Base-by-base conservation (phyloP, 64 coral and sea anemone genomes). In the Catalaphyllia jardinei region DNA sequence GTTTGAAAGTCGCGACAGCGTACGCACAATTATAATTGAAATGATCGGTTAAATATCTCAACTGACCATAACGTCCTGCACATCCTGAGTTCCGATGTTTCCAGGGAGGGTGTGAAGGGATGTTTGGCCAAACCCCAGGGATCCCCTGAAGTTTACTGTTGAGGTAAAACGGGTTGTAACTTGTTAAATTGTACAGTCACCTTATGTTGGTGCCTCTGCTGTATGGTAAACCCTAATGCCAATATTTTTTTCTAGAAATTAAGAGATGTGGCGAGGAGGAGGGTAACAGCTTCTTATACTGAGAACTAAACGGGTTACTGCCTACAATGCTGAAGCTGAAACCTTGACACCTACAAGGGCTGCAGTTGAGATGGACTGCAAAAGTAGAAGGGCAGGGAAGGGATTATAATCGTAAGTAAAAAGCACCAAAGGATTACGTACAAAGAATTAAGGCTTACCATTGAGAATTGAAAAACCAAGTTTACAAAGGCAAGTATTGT, bases 81-180 rank as follows among this genome's bases (percentile, higher is more conserved):
- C 93, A 73, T 98, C 96, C 46, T 95, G 96, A 0, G 82, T 98
- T 73, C 96, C 96, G 51, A 98, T 52, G 10, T 95, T 98, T 18
- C 93, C 91, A 6, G 80, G 72, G 4, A 98, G 87, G 25, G 93
- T 93, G 12, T 89, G 28, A 39, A 98, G 72, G 51, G 69, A 22
- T 1, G 62, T 35, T 67, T 89, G 71, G 11, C 96, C 96, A 91
- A 98, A 98, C 8, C 96, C 96, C 4, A 93, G 12, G 69, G 90
- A 93, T n/a, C 96, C 96, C 59, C 93, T 82, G 64, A 74, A 98
- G 63, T 98, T 98, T 10, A 98, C 96, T 98, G 52, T 1, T 51
- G 62, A 76, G 14, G 2, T 31, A 52, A 31, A 50, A 28, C 46
- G 31, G 24, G 30, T 20, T 15, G 1, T 73, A 55, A 11, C 27